Evolutionary conservation across 2,888 invertebrate species (phyloP), one percentile per base, ranked within the genome.

Genomic region (Conistra vaccinii): DNA sequence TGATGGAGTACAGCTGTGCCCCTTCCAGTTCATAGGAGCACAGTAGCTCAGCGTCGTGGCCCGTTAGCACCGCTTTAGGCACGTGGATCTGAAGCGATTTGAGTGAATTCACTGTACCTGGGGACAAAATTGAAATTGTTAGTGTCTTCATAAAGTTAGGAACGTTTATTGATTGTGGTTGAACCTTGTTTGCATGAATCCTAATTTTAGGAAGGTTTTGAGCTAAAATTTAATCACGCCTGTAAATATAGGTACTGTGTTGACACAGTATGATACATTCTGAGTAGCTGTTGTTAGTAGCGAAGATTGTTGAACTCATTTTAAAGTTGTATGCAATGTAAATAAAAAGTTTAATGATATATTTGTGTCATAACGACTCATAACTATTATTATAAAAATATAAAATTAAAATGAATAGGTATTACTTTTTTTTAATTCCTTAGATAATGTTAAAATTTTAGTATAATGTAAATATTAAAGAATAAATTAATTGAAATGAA

Each of bases 1-100:
- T 97, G 90, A 98, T 97, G 55, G 98, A 97, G 94, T 98, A 98
- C 10, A 98, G 96, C 62, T 97, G 97, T 1, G 97, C 97, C 0
- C 97, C 97, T 89, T 97, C 97, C 84, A 97, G 90, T 87, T 97
- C 97, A 90, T 97, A 97, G 12, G 96, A 93, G 87, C 97, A 97
- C 88, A 92, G 93, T 73, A 97, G 94, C 78, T 96, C 96, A 14
- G 97, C 97, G 85, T 95, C 93, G 53, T 93, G 93, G 1, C 97
- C 97, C 0, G 96, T 95, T 14, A 97, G 90, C 12, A 97, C 97
- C 1, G 97, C 97, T 81, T 93, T 94, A 0, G 97, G 97, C 5
- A 97, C 97, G 88, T 96, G 94, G 81, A 96, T 96, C 75, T 95
- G 95, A n/a, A 96, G 91, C 7, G 95, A 95, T 85, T 94, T 95